Base-by-base conservation (phyloP, 2,113 vertebrate species). In the Syrrhaptes paradoxus region DNA sequence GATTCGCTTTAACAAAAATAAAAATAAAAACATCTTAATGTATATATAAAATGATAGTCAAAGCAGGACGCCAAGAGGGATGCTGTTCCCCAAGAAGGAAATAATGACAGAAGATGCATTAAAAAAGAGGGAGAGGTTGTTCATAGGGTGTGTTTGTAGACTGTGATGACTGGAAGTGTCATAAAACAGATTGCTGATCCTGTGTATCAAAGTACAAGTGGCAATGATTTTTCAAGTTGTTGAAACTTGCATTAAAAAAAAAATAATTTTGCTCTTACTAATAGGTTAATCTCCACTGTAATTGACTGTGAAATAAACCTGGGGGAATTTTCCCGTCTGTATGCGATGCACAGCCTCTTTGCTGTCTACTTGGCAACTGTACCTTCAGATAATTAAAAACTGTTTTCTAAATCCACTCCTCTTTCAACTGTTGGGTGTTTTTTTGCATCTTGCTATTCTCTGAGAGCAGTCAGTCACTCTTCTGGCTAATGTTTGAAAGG, bases 331-430 rank as follows among this genome's bases (percentile, higher is more conserved):
- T 87, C 83, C 83, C 14, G 11, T 75, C 83, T 48, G 36, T 68
- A 9, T 61, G 76, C 52, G 90, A 34, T 88, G 73, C 73, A 81
- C 52, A 85, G 46, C 45, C 46, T 87, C 67, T 91, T 63, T 94
- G 57, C 92, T 89, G 59, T 71, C 86, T 89, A 4, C 58, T 95
- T 95, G 94, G 87, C 72, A 94, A 12, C 76, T 4, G 3, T 34
- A 77, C 76, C 65, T 93, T 32, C 49, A 78, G 48, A 90, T 94
- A 88, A 96, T 95, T 95, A 95, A 95, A 96, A 95, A 31, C 52
- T 93, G 68, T 7, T 77, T 78, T 88, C 88, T 11, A 76, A 96
- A 90, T 70, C 26, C 13, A 20, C 29, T 90, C 17, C 48, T 74
- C 72, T 95, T 84, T 90, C 65, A 75, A 14, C 63, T 86, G 17